These are phyloP conservation scores for Biston stratarius DNA, from an alignment of 2,888 invertebrate species.

Conservation along the genomic window DNA sequence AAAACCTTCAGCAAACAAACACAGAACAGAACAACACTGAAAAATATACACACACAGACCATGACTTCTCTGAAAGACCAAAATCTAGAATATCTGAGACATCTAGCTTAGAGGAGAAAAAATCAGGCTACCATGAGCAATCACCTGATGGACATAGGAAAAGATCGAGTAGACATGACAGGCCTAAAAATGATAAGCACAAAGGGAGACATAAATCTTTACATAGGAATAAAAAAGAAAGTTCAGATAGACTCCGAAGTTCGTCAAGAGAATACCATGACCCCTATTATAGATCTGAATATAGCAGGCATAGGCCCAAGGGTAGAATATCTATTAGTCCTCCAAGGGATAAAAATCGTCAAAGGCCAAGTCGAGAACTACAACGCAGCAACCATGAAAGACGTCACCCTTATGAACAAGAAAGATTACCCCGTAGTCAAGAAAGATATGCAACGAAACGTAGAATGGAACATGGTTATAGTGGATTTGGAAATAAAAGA, in stretches of 20 bases:
- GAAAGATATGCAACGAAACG: conserved; percentile 57
- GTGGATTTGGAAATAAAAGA: conserved; percentile 64
- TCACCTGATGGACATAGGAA: conserved; percentile 45
- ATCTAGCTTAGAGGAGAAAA: conserved; percentile 49
- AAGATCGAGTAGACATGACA: conserved; percentile 50
- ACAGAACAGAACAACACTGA: not conserved
- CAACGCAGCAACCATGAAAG: conserved; percentile 39
- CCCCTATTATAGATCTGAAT: conserved; percentile 49
- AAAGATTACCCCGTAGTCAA: conserved; percentile 44
- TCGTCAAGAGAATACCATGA: conserved; percentile 50
- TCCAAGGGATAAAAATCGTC: conserved; percentile 51
- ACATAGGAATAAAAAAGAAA: conserved; percentile 51
- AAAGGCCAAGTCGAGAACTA: conserved; percentile 33
- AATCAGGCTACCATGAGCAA: conserved; percentile 47
- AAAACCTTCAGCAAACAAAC: conserved; percentile 41
- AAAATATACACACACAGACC: conserved; percentile 34
- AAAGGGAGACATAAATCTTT: conserved; percentile 53
- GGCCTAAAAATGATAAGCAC: conserved; percentile 51
- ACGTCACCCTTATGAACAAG: conserved; percentile 46
- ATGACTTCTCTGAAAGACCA: conserved; percentile 41
- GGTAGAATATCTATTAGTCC: conserved; percentile 60
- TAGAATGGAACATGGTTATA: conserved; percentile 56
- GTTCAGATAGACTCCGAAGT: conserved; percentile 43
- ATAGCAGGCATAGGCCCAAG: conserved; percentile 43
- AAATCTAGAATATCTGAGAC: conserved; percentile 51